phyloP scores from a whole-genome alignment of 2,888 invertebrate species.

The Dryobotodes eremita region DNA sequence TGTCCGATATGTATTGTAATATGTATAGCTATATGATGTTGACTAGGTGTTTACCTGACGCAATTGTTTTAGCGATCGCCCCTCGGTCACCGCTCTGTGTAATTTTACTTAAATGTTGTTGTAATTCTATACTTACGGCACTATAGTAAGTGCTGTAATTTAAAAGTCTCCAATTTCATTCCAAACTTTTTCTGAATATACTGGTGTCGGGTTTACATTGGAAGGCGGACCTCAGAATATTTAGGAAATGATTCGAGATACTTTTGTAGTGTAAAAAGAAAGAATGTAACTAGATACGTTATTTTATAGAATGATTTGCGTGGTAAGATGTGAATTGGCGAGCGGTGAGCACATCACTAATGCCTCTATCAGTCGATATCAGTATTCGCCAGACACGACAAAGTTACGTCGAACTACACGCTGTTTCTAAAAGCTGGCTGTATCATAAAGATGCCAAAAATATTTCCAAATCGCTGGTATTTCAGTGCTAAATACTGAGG shows the following conservation, averaged over 20 bases:
- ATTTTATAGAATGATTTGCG: constrained; percentile 13
- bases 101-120: constrained; percentile 24
- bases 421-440: background rate
- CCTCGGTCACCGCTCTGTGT: constrained; percentile 22
- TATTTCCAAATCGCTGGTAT: background rate
- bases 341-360: background rate
- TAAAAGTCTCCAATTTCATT: constrained; percentile 1
- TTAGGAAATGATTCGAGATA: constrained; percentile 3
- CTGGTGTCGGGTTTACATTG: background rate
- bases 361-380: background rate
- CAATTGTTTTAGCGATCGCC: background rate
- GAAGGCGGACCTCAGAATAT: constrained; percentile 8
- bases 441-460: constrained; percentile 13
- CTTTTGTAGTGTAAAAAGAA: background rate
- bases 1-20: constrained; percentile 30
- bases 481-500: background rate
- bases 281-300: constrained; percentile 3
- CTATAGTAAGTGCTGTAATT: background rate
- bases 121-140: constrained; percentile 6
- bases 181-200: constrained; percentile 5
- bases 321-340: constrained; percentile 1
- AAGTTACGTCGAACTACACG: background rate
- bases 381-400: background rate
- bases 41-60: constrained; percentile 16
- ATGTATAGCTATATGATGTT: constrained; percentile 16